Evolutionary conservation across 2,888 invertebrate species (phyloP), one percentile per base, ranked within the genome.

Genomic region (Drosophila pseudotakahashii): DNA sequence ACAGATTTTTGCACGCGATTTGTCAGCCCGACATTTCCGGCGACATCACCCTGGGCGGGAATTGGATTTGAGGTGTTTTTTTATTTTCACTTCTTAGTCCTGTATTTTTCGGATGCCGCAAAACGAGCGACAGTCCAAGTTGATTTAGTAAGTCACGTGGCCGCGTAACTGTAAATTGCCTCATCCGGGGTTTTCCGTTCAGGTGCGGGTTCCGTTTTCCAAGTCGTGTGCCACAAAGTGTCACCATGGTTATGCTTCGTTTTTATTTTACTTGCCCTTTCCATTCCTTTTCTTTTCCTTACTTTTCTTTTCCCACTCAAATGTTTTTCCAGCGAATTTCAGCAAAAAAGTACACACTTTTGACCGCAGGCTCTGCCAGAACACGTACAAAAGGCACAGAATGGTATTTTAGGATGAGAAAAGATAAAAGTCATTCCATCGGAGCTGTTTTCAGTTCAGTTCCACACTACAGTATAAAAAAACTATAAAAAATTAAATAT

Each of bases 81-180:
- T 60, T 58, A 39, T 66, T 66, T 11, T 37, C 67, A 37, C 45
- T 53, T 67, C 66, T 67, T 44, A 39, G 39, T 47, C 16, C 39
- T 34, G 30, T 52, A 75, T 75, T 75, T 78, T 53, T 66, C 32
- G 72, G 60, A 82, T 79, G 73, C 76, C 57, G 14, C 32, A 64
- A 41, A 54, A 48, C 34, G 23, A 47, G 61, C 53, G 66, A 47
- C 73, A 68, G 58, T 44, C 63, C 75, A 78, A 86, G 81, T 89
- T 89, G 86, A 89, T 89, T 89, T 89, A 84, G 88, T 85, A 77
- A 85, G 89, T 88, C 87, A 89, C 89, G 87, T 89, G 85, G 81
- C 75, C 73, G 72, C 68, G 68, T 55, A 75, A 77, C 82, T 82
- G 88, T 79, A 89, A 88, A 88, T 89, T 89, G 79, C 75, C 81